Conservation (phyloP, 2,797 vertebrate genomes). For the Trachops cirrhosus region DNA sequence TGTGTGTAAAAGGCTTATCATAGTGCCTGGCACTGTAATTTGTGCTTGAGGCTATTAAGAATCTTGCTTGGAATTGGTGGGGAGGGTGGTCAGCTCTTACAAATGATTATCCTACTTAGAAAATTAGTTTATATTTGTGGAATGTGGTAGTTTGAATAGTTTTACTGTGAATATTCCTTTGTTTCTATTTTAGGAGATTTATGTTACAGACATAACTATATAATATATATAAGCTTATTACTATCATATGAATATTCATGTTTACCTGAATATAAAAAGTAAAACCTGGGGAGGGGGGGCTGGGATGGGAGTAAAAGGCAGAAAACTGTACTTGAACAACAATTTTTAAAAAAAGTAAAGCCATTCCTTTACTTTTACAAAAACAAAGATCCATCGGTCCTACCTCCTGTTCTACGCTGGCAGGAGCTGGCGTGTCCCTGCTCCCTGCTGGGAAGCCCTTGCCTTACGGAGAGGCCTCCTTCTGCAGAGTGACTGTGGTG, state of each 20-base stretch:
- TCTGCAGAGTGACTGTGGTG: not conserved
- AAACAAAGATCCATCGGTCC: not conserved
- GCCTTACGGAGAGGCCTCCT: not conserved
- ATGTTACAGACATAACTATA: not conserved
- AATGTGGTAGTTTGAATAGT: not conserved
- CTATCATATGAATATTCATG: not conserved
- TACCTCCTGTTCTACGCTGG: not conserved
- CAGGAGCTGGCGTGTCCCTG: not conserved
- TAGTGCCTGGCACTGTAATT: not conserved
- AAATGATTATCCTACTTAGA: not conserved
- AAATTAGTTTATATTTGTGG: slow-evolving; percentile 14
- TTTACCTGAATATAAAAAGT: not conserved
- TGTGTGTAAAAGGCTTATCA: not conserved
- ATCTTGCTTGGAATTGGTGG: not conserved
- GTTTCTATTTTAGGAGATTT: not conserved
- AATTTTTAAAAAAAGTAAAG: not conserved
- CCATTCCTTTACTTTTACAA: not conserved
- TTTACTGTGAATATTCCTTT: not conserved
- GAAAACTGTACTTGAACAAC: no score
- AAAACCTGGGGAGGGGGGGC: not conserved
- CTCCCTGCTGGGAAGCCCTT: not conserved
- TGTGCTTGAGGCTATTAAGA: not conserved
- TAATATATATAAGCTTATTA: not conserved
- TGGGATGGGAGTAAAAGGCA: no score
- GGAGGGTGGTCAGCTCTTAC: not conserved